phyloP scores from a whole-genome alignment of 2,113 vertebrate species.

The Xiphophorus couchianus region DNA sequence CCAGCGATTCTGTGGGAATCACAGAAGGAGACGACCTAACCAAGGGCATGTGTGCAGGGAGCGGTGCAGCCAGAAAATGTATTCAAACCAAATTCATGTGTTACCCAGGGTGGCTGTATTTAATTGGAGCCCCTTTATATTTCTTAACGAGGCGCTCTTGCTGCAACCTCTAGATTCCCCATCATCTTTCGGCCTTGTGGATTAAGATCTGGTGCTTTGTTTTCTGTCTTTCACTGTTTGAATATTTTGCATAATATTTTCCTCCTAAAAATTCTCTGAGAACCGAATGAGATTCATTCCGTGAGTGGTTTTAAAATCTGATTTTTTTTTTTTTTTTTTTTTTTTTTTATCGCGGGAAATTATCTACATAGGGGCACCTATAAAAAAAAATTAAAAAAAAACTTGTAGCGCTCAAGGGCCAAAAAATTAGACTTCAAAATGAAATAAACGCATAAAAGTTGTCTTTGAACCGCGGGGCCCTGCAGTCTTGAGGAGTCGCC shows the following conservation, averaged over 20 bases:
- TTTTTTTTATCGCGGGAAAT: not conserved
- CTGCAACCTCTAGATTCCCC: not conserved
- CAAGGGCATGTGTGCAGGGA: constrained; percentile 72
- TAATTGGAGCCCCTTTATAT: constrained; percentile 29
- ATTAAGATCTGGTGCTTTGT: not conserved
- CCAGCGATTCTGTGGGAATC: constrained; percentile 69
- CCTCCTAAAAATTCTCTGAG: not conserved
- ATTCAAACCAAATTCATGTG: constrained; percentile 58
- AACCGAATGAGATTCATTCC: not conserved
- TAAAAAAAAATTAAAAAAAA: constrained; percentile 12
- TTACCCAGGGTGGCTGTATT: constrained; percentile 50
- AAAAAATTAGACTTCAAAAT: constrained; percentile 35
- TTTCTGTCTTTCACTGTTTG: not conserved
- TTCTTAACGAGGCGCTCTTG: constrained; percentile 6
- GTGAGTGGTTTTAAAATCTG: not conserved
- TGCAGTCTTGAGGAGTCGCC: constrained; percentile 27
- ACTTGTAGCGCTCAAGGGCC: constrained; percentile 16
- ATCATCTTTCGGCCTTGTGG: not conserved
- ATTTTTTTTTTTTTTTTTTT: not conserved
- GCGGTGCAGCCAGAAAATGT: constrained; percentile 60
- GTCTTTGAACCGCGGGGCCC: constrained; percentile 53
- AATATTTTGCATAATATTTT: not conserved
- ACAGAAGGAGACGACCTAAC: constrained; percentile 65
- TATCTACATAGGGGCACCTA: constrained; percentile 9
- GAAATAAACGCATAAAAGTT: constrained; percentile 52